Evolutionary conservation across 2,888 invertebrate genomes (phyloP).

Genomic region (Stenurella melanura): DNA sequence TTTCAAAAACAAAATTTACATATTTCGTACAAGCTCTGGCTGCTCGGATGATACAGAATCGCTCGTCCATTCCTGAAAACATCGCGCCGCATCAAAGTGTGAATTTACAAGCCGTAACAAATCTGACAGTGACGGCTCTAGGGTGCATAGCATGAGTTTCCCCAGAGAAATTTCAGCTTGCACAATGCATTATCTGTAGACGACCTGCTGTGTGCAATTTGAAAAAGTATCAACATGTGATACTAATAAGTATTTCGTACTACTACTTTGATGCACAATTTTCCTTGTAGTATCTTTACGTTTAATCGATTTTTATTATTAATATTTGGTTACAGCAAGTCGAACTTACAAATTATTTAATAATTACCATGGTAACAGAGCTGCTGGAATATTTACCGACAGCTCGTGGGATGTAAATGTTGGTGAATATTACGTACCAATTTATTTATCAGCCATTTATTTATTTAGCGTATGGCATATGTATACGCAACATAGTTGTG

Average conservation of each 20-base stretch:
- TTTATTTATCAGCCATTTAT: too few species aligned
- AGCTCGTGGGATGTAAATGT: too few species aligned
- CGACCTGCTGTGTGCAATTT: neutral
- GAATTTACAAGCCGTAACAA: constrained; percentile 62
- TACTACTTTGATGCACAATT: too few species aligned
- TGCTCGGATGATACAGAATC: constrained; percentile 18
- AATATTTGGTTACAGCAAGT: too few species aligned
- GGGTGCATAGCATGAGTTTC: constrained; percentile 54
- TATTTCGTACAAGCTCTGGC: neutral
- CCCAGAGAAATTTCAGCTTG: constrained; percentile 69
- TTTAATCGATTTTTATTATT: too few species aligned
- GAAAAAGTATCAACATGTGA: neutral
- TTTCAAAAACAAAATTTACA: neutral
- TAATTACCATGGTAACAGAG: too few species aligned
- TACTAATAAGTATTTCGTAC: neutral
- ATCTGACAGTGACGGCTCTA: constrained; percentile 58
- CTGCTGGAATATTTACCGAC: too few species aligned
- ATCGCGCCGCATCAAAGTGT: constrained; percentile 57
- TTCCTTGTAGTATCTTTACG: too few species aligned
- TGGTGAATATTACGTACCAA: too few species aligned
- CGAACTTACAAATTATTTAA: too few species aligned
- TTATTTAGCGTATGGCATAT: too few species aligned
- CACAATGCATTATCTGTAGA: constrained; percentile 67
- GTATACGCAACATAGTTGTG: too few species aligned
- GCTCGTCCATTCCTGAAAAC: constrained; percentile 46